These are phyloP conservation scores for Lycorma delicatula DNA, from an alignment of 1,140 invertebrate species.

Conservation along the genomic window DNA sequence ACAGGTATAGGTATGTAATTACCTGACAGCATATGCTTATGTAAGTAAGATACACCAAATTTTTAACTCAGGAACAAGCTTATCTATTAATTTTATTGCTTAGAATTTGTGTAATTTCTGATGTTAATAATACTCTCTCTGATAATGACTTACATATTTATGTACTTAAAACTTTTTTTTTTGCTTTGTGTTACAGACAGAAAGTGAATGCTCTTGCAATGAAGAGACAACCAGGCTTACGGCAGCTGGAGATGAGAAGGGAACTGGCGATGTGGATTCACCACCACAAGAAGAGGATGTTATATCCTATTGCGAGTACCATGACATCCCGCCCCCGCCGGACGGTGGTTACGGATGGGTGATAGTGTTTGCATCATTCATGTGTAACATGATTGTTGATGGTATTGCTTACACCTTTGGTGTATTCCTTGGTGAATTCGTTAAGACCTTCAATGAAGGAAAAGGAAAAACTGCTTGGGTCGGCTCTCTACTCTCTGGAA, in stretches of 20 bases:
- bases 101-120: no score
- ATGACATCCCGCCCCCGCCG: constrained; percentile 67
- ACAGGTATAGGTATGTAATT: no score
- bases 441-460: constrained; percentile 68
- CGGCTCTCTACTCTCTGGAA: constrained; percentile 81
- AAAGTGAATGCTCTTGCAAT: constrained; percentile 58
- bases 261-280: constrained; percentile 42
- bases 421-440: constrained; percentile 71
- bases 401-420: constrained; percentile 90
- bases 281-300: constrained; percentile 48
- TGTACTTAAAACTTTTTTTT: no score
- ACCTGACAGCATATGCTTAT: no score
- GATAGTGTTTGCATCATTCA: constrained; percentile 88
- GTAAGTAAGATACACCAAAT: no score
- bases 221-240: constrained; percentile 67
- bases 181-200: constrained; percentile 61
- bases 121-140: no score
- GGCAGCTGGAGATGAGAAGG: constrained; percentile 50
- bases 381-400: constrained; percentile 97
- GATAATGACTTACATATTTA: no score
- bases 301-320: constrained; percentile 60
- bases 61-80: no score
- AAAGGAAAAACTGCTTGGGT: constrained; percentile 85
- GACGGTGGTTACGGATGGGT: constrained; percentile 87
- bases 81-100: no score